Base-by-base conservation (phyloP, 1,140 invertebrate genomes). In the Drosophila paulistorum region DNA sequence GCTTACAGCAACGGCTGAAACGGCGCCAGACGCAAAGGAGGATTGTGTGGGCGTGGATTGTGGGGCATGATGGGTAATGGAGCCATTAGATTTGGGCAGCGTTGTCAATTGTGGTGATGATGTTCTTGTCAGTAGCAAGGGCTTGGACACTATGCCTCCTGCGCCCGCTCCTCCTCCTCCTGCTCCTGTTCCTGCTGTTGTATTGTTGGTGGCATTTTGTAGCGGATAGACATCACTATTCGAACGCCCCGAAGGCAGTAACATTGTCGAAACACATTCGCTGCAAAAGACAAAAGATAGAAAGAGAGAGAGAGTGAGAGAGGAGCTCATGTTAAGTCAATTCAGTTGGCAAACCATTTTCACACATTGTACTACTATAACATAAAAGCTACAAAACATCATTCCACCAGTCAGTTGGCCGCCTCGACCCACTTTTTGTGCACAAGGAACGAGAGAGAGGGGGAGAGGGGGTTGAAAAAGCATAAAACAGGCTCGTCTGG, bases 201-300 rank as follows among this genome's bases (percentile, higher is more conserved):
- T 77, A 60, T 70, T 77, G 74, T 11, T 67, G 66, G 68, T 79
- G 62, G 77, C 71, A 84, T 78, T 91, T 74, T 85, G 90, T 77
- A 90, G 68, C 81, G 90, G 85, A 87, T 91, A 86, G 66, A 90
- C 90, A 90, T 91, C 90, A 85, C 90, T 90, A 83, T 90, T 91
- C 67, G 90, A 91, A 79, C 90, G 90, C 90, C 90, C 90, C 72
- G 90, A 91, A 91, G 90, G 90, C 90, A 91, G 79, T 79, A 91
- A 87, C 90, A 91, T 91, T 79, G 76, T 91, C 85, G 73, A 91
- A 85, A 79, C 79, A 81, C 90, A 91, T 91, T 91, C 86, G 90
- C 86, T 87, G 74, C 42, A 81, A 77, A 35, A 67, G 57, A 78
- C 33, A 60, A 41, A 51, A 66, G 35, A 57, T n/a, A 61, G 2